Percentiles rank a stretch among this genome's conserved stretches.
Conservation (phyloP, 2,797 vertebrate genomes). For the Otolemur crassicaudatus region DNA sequence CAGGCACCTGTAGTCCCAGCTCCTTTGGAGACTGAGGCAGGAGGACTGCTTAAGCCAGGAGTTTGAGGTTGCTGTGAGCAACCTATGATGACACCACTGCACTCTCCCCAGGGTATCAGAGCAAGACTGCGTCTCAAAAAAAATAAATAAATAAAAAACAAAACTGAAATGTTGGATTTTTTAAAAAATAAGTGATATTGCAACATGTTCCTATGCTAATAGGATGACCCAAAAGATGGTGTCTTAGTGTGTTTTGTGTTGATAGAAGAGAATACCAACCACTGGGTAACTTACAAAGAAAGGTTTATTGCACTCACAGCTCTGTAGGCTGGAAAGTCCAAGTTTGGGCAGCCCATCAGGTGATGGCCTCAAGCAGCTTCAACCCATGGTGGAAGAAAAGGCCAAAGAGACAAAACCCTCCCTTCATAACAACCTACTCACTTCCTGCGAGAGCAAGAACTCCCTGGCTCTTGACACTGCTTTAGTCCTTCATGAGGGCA, state of each 20-base stretch:
- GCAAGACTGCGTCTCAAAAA: too few relatives aligned
- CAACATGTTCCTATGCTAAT: background rate
- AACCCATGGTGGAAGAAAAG: background rate
- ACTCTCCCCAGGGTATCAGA: too few relatives aligned
- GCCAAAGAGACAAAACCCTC: background rate
- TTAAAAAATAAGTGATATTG: background rate
- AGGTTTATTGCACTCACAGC: background rate
- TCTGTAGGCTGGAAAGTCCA: background rate
- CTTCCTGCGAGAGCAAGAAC: background rate
- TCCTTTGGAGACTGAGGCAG: too few relatives aligned
- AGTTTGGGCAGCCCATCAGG: background rate
- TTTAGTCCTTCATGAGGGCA: background rate
- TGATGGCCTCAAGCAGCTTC: background rate
- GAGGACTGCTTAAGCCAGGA: too few relatives aligned
- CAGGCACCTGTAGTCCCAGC: too few relatives aligned
- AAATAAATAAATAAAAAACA: too few relatives aligned
- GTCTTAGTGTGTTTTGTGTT: background rate
- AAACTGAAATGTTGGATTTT: background rate
- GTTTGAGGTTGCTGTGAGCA: too few relatives aligned
- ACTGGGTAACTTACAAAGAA: background rate
- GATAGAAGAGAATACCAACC: background rate
- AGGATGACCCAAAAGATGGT: background rate
- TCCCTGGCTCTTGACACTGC: background rate
- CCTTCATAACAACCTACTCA: background rate
- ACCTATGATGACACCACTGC: too few relatives aligned